Evolutionary conservation across 2,888 invertebrate species (phyloP).

Genomic region (Rugalucina vietnamica): DNA sequence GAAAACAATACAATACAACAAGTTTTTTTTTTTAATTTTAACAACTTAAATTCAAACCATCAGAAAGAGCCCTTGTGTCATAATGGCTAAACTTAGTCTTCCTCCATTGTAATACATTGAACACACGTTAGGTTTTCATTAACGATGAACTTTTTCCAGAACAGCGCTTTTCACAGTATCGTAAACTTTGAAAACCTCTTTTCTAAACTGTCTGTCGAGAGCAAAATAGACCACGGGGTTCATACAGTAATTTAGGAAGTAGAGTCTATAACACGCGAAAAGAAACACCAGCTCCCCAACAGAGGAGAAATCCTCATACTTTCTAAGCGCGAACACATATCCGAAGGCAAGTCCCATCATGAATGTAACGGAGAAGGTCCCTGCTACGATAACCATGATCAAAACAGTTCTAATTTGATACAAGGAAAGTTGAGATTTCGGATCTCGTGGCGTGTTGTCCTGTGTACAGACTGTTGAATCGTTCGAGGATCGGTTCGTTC

Average conservation of each 20-base stretch:
- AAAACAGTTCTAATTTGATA: neutral
- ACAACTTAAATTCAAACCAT: too few relatives aligned
- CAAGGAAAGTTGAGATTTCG: neutral
- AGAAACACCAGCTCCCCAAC: neutral
- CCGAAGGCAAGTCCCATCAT: neutral
- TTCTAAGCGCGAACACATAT: neutral
- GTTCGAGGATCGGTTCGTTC: neutral
- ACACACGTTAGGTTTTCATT: too few relatives aligned
- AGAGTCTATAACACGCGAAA: neutral
- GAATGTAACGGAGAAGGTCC: neutral
- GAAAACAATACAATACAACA: too few relatives aligned
- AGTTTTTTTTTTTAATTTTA: too few relatives aligned
- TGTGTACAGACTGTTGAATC: neutral
- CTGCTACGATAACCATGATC: neutral
- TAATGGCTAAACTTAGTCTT: too few relatives aligned
- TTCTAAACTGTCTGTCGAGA: neutral
- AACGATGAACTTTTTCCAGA: too few relatives aligned
- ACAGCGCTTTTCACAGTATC: too few relatives aligned
- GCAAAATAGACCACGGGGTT: neutral
- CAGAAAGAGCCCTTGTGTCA: too few relatives aligned
- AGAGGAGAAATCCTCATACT: neutral
- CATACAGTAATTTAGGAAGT: neutral
- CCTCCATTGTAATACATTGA: too few relatives aligned
- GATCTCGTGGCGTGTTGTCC: neutral
- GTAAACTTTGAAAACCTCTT: too few relatives aligned